A percentile compares a stretch with the other conserved stretches of the same genome.
phyloP scores from a whole-genome alignment of 2,888 invertebrate species.

The Lochmaea crataegi region DNA sequence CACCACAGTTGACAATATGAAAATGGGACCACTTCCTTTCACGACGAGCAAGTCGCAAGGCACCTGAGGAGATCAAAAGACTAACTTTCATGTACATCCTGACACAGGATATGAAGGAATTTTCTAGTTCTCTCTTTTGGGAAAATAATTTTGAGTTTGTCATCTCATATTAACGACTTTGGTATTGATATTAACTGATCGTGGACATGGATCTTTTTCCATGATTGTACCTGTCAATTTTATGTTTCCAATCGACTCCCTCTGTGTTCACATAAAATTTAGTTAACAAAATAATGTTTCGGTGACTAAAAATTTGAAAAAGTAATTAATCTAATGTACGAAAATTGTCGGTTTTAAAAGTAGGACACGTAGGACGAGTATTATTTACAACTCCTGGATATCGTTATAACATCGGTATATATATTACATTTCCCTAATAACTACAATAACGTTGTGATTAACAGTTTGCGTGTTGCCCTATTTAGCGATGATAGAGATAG shows the following conservation, averaged over 20 bases:
- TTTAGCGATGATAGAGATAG: constrained; percentile 14
- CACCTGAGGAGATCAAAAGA: constrained; percentile 31
- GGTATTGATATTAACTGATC: no score
- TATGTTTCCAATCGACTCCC: no score
- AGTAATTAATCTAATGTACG: neutral
- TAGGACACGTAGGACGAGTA: neutral
- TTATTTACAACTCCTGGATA: neutral
- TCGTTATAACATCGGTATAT: constrained; percentile 12
- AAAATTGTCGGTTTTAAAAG: neutral
- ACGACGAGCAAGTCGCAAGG: constrained; percentile 46
- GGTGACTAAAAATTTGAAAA: neutral
- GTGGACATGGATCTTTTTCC: no score
- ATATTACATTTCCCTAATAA: constrained; percentile 27
- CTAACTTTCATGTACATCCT: constrained; percentile 14
- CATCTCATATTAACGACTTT: no score
- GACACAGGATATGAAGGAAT: constrained; percentile 34
- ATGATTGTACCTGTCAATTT: no score
- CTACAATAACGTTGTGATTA: constrained; percentile 24
- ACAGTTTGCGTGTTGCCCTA: constrained; percentile 25
- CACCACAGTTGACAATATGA: constrained; percentile 13
- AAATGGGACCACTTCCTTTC: constrained; percentile 43
- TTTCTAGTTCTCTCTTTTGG: constrained; percentile 29
- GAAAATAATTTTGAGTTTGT: no score
- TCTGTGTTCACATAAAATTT: no score
- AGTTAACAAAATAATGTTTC: neutral